These are phyloP conservation scores for Tromatobia lineatoria DNA, from an alignment of 2,888 invertebrate genomes.

Conservation along the genomic window DNA sequence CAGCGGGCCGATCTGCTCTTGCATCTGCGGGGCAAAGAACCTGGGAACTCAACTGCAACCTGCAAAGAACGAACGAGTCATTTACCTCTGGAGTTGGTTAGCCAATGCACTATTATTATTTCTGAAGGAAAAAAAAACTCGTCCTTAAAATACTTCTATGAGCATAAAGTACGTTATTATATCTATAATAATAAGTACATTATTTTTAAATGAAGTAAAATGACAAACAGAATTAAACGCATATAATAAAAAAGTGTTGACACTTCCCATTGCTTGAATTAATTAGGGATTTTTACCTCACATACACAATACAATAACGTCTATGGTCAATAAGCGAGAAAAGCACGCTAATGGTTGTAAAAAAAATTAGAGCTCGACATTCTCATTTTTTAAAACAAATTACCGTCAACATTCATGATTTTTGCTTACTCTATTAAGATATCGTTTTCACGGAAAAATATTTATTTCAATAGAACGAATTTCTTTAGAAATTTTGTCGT, in stretches of 20 bases:
- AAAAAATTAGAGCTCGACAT: too few relatives aligned
- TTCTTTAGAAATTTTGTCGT: too few relatives aligned
- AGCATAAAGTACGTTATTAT: too few relatives aligned
- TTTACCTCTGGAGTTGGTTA: conserved; percentile 20
- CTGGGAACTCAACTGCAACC: conserved; percentile 44
- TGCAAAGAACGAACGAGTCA: conserved; percentile 27
- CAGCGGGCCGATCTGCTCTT: conserved; percentile 30
- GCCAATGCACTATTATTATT: conserved; percentile 17
- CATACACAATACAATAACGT: too few relatives aligned
- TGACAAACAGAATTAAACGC: neutral
- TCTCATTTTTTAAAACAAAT: too few relatives aligned
- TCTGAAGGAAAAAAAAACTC: neutral
- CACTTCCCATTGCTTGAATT: neutral
- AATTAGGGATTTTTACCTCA: neutral
- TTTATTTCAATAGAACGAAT: too few relatives aligned
- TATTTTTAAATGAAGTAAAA: neutral
- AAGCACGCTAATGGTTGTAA: too few relatives aligned
- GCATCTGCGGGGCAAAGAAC: conserved; percentile 55
- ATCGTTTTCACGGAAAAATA: too few relatives aligned
- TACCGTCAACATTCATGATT: too few relatives aligned
- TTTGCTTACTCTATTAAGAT: too few relatives aligned
- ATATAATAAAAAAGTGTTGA: neutral
- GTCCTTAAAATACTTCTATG: neutral
- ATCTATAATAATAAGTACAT: too few relatives aligned
- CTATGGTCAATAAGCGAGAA: too few relatives aligned